Evolutionary conservation across 1,140 invertebrate species (phyloP).

Genomic region (Lasaia peninsularis): DNA sequence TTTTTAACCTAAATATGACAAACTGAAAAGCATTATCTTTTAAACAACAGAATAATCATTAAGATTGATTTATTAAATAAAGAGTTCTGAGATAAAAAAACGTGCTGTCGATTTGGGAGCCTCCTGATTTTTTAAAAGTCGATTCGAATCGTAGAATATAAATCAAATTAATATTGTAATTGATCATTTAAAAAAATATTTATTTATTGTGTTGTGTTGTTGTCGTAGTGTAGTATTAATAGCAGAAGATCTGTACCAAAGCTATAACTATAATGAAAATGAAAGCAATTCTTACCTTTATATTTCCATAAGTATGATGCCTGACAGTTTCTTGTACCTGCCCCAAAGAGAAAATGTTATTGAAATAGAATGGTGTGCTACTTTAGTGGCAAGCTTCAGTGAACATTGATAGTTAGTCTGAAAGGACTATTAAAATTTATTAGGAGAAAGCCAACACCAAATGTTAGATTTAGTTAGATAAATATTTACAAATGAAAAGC

Average conservation of each 20-base stretch:
- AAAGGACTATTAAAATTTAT: conserved; percentile 1
- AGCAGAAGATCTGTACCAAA: background rate
- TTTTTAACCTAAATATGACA: too few relatives aligned
- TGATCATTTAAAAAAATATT: too few relatives aligned
- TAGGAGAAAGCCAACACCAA: conserved; percentile 14
- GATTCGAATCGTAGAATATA: too few relatives aligned
- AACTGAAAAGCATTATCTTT: too few relatives aligned
- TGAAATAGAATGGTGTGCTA: conserved; percentile 56
- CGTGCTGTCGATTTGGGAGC: too few relatives aligned
- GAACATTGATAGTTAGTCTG: background rate
- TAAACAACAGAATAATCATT: too few relatives aligned
- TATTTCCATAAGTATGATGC: conserved; percentile 78
- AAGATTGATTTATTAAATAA: too few relatives aligned
- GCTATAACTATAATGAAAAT: conserved; percentile 8
- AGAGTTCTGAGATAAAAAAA: too few relatives aligned
- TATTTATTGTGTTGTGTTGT: too few relatives aligned
- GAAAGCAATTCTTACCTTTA: conserved; percentile 72
- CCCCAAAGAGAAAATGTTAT: conserved; percentile 74
- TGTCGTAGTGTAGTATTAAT: background rate
- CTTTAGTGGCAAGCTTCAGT: conserved; percentile 5
- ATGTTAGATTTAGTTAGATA: background rate
- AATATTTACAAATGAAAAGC: background rate
- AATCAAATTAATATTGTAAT: too few relatives aligned
- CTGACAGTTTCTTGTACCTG: conserved; percentile 78
- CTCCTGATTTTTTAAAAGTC: too few relatives aligned